These are phyloP conservation scores for Intellagama lesueurii DNA, from an alignment of 2,797 vertebrate genomes.

Conservation along the genomic window DNA sequence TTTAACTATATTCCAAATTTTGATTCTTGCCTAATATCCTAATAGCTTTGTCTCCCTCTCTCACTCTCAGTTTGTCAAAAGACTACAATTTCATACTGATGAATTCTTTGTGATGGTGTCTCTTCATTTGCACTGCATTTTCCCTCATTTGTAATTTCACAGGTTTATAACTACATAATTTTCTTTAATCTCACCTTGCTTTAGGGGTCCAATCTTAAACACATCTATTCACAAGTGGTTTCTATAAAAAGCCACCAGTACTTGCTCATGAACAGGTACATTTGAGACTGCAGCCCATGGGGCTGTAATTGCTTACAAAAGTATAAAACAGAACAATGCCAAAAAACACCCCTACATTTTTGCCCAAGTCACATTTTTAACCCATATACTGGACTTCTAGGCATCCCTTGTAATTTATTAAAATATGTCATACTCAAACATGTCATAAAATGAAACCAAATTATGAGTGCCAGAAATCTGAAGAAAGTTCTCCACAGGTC, in stretches of 20 bases:
- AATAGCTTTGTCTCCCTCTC: background rate
- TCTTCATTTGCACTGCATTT: background rate
- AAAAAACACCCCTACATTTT: background rate
- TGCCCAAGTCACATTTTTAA: background rate
- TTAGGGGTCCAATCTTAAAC: background rate
- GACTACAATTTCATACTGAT: background rate
- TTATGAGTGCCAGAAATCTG: background rate
- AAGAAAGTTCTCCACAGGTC: background rate
- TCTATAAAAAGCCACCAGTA: background rate
- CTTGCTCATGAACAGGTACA: background rate
- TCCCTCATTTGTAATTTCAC: background rate
- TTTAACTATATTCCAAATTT: background rate
- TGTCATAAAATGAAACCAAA: background rate
- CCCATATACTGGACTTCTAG: background rate
- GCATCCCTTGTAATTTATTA: background rate
- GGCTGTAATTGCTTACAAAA: background rate
- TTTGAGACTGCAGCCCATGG: background rate
- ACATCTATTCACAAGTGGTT: background rate
- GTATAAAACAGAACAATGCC: background rate
- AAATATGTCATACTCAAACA: background rate
- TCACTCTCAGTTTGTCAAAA: background rate
- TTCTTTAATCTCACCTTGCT: background rate
- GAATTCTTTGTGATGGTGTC: background rate
- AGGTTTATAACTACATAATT: background rate
- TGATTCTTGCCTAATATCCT: background rate